Base-by-base conservation (phyloP, 2,113 vertebrate genomes). In the Butastur rufipennis region DNA sequence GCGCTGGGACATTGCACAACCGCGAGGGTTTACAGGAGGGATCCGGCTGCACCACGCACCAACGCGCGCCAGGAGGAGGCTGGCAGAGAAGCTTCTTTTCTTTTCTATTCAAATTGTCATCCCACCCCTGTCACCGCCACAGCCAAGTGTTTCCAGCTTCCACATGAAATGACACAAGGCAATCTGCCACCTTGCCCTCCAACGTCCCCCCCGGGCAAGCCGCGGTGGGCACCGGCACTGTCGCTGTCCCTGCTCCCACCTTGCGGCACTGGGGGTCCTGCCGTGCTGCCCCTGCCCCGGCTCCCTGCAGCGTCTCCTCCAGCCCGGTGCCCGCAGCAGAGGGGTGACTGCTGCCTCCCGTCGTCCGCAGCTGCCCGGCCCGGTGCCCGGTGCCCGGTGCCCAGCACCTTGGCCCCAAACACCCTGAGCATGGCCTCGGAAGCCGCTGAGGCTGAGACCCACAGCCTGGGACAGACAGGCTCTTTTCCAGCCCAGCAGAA, bases 331-430 rank as follows among this genome's bases (percentile, higher is more conserved):
- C 53, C 10, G 0, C 0, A 6, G 47, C 31, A 58, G 26, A 63
- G 31, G 47, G 27, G 70, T 9, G 53, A 31, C 53, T 38, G 59
- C 38, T 48, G 22, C 70, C 36, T 45, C 23, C 59, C 1, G 1
- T 10, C 2, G 0, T 13, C 77, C 2, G 0, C 72, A 75, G 73
- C 53, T 23, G 31, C 55, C 47, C 71, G 36, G 78, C 26, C 25
- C 7, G 0, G 27, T 15, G 42, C 43, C 59, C 1, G 11, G 47
- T 22, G 47, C 47, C 21, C 2, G 0, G 45, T 10, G 16, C 42
- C 61, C 0, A 0, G 29, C 26, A 14, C 73, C 1, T 0, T 0
- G 1, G 43, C 43, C 53, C 62, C 3, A 0, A n/a, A 26, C 74
- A 55, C 34, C 59, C 65, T 2, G 5, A 29, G 47, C 59, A 6